These are phyloP conservation scores for Thaleichthys pacificus DNA, from an alignment of 2,797 vertebrate genomes.

Conservation along the genomic window DNA sequence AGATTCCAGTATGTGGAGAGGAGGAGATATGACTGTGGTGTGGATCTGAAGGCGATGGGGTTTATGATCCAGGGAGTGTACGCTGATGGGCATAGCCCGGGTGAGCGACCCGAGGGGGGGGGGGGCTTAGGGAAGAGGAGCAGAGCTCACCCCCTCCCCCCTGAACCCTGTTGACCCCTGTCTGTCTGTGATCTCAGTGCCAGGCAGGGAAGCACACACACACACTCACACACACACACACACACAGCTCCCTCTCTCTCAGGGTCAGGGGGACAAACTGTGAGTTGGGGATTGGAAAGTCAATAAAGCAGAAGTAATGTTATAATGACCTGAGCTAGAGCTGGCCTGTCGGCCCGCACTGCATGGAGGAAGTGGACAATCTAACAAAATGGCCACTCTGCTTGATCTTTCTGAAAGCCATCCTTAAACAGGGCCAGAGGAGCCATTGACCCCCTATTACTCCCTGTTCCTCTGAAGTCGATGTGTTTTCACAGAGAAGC, in stretches of 20 bases:
- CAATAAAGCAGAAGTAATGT: slow-evolving; percentile 81
- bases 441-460: slow-evolving; percentile 59
- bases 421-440: slow-evolving; percentile 66
- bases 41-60: slow-evolving; percentile 24
- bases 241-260: slow-evolving; percentile 40
- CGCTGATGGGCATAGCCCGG: slow-evolving; percentile 11
- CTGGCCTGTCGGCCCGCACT: slow-evolving; percentile 73
- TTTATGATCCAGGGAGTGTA: slow-evolving; percentile 16
- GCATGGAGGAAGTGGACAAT: slow-evolving; percentile 74
- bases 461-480: slow-evolving; percentile 69
- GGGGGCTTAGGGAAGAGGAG: slow-evolving; percentile 54
- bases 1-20: slow-evolving; percentile 48
- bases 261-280: slow-evolving; percentile 77
- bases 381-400: slow-evolving; percentile 74
- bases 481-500: slow-evolving; percentile 51
- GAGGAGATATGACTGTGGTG: slow-evolving; percentile 53
- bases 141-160: slow-evolving; percentile 52
- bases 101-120: slow-evolving; percentile 39
- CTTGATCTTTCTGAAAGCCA: slow-evolving; percentile 71
- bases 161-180: slow-evolving; percentile 47
- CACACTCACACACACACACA: slow-evolving; percentile 23
- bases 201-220: slow-evolving; percentile 60
- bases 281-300: slow-evolving; percentile 78
- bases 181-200: slow-evolving; percentile 70
- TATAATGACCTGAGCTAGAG: slow-evolving; percentile 74